Evolutionary conservation across 2,113 vertebrate genomes (phyloP).

Genomic region (Colinus virginianus): DNA sequence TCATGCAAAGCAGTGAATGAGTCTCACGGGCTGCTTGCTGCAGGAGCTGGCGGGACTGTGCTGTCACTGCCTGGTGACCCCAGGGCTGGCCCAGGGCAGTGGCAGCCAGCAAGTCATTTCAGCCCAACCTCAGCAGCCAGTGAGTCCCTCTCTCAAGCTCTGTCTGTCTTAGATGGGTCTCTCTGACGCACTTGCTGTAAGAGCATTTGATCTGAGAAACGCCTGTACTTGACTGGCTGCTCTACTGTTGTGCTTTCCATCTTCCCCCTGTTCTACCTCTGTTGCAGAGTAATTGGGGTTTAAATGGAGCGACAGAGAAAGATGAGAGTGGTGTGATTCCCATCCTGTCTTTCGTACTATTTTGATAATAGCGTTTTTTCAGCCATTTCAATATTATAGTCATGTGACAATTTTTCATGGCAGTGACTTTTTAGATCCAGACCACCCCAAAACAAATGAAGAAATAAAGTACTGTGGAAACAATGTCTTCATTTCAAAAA

Average conservation of each 20-base stretch:
- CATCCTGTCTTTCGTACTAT: not conserved
- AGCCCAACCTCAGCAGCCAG: not conserved
- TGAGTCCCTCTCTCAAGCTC: not conserved
- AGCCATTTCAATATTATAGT: not conserved
- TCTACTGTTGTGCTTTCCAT: rapidly evolving
- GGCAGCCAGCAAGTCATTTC: not conserved
- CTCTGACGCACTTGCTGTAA: not conserved
- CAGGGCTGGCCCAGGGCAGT: not conserved
- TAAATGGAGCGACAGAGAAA: not conserved
- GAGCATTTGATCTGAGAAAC: rapidly evolving
- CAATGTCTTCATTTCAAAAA: not conserved
- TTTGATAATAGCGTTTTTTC: not conserved
- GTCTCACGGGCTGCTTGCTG: not conserved
- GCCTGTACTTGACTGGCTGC: rapidly evolving
- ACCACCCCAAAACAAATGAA: not conserved
- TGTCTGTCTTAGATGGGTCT: rapidly evolving
- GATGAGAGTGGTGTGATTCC: not conserved
- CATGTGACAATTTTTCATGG: not conserved
- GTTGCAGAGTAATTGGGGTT: not conserved
- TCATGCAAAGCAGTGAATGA: rapidly evolving
- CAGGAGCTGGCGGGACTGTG: not conserved
- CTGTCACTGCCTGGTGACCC: not conserved
- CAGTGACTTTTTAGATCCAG: not conserved
- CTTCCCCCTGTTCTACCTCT: not conserved
- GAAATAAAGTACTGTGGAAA: rapidly evolving